A percentile compares a stretch with the other conserved stretches of the same genome.
Evolutionary conservation across 2,113 vertebrate species (phyloP).

Genomic region (Sapajus apella): DNA sequence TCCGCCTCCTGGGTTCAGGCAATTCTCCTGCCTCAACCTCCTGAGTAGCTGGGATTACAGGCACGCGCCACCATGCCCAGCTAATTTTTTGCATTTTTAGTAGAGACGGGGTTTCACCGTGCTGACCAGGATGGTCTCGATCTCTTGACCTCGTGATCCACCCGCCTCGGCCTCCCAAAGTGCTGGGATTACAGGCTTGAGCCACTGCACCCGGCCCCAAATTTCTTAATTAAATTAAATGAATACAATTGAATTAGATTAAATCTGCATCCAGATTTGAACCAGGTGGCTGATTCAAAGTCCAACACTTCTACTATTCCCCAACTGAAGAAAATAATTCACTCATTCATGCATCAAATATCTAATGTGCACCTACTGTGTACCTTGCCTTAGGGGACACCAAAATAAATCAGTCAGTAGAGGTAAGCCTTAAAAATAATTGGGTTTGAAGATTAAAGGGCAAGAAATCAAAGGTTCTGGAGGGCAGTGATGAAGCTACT

Average conservation of each 20-base stretch:
- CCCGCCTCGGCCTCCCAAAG: too few relatives aligned
- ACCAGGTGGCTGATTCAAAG: neutral
- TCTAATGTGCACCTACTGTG: neutral
- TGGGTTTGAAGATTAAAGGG: neutral
- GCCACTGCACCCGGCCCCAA: neutral
- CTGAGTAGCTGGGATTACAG: too few relatives aligned
- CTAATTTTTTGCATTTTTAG: too few relatives aligned
- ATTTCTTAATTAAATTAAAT: neutral
- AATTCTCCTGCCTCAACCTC: too few relatives aligned
- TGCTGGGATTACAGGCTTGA: too few relatives aligned
- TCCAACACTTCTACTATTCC: neutral
- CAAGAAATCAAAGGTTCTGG: neutral
- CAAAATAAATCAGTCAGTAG: neutral
- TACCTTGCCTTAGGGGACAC: neutral
- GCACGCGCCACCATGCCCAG: too few relatives aligned
- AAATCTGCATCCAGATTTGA: neutral
- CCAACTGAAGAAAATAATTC: constrained; percentile 12
- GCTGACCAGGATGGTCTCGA: too few relatives aligned
- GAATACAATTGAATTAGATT: neutral
- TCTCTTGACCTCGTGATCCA: too few relatives aligned
- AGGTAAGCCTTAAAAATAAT: constrained; percentile 9
- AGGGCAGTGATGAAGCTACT: neutral
- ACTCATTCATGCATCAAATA: neutral
- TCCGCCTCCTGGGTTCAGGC: too few relatives aligned
- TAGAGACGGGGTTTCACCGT: too few relatives aligned